Percentiles rank a stretch among this genome's conserved stretches.
Conservation (phyloP, 2,797 vertebrate genomes). For the Squalus acanthias region DNA sequence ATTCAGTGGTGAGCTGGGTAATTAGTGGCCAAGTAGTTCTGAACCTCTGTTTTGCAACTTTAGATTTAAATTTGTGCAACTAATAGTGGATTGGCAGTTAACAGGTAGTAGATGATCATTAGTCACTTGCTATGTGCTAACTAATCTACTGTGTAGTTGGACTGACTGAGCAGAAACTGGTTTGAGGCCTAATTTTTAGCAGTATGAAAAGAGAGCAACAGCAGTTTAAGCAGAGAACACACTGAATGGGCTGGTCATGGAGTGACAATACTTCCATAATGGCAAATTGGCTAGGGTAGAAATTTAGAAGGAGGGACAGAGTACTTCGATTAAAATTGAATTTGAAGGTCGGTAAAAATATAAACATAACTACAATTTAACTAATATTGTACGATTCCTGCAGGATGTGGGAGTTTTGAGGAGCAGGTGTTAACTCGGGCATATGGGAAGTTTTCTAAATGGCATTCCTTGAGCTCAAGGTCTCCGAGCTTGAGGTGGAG, state of each 20-base stretch:
- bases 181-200: background rate
- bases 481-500: background rate
- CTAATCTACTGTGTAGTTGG: background rate
- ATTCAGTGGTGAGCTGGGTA: background rate
- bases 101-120: background rate
- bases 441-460: background rate
- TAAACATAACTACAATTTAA: background rate
- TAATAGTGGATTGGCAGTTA: background rate
- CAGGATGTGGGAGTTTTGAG: background rate
- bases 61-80: background rate
- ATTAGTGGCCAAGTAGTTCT: background rate
- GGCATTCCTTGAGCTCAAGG: background rate
- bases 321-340: background rate
- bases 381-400: background rate
- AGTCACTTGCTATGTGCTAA: background rate
- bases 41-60: background rate
- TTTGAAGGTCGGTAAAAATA: background rate
- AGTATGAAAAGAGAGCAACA: background rate
- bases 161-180: background rate
- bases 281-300: background rate
- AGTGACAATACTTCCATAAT: background rate
- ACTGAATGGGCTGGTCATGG: background rate
- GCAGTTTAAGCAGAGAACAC: background rate
- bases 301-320: background rate
- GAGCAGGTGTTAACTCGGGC: background rate